Conservation (phyloP, 2,797 vertebrate genomes). For the Scleropages formosus region DNA sequence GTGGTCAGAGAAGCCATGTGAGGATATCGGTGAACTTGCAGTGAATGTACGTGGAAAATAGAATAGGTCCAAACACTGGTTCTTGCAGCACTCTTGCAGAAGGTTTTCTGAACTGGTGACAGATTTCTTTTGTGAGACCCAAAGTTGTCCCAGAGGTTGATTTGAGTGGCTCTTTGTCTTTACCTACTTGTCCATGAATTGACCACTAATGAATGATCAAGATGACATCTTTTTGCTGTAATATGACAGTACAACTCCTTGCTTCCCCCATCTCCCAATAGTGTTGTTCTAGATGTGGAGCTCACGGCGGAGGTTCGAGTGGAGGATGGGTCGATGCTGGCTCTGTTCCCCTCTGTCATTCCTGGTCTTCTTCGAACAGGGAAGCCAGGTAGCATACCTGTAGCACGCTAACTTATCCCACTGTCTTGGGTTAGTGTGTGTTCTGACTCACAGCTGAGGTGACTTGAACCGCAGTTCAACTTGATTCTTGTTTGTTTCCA, state of each 20-base stretch:
- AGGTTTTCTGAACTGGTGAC: no score
- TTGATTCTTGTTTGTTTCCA: conserved; percentile 7
- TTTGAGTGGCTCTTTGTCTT: no score
- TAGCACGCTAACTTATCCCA: neutral
- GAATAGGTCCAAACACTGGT: no score
- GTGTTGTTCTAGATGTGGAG: conserved; percentile 46
- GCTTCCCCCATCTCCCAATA: conserved; percentile 5
- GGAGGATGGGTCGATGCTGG: conserved; percentile 36
- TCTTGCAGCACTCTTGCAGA: no score
- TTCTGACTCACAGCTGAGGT: neutral
- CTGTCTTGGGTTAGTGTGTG: neutral
- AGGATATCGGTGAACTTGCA: no score
- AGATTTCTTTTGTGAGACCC: no score
- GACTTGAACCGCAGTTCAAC: neutral
- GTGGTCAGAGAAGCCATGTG: no score
- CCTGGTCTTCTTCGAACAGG: conserved; percentile 30
- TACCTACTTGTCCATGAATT: no score
- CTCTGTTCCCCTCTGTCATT: conserved; percentile 40
- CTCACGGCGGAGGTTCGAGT: conserved; percentile 46
- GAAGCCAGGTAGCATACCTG: conserved; percentile 39
- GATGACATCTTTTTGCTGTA: no score
- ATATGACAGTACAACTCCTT: neutral
- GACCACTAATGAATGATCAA: no score
- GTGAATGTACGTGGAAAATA: no score
- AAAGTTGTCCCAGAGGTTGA: no score